These are phyloP conservation scores for Xanthia icteritia DNA, from an alignment of 2,888 invertebrate species.

Conservation along the genomic window DNA sequence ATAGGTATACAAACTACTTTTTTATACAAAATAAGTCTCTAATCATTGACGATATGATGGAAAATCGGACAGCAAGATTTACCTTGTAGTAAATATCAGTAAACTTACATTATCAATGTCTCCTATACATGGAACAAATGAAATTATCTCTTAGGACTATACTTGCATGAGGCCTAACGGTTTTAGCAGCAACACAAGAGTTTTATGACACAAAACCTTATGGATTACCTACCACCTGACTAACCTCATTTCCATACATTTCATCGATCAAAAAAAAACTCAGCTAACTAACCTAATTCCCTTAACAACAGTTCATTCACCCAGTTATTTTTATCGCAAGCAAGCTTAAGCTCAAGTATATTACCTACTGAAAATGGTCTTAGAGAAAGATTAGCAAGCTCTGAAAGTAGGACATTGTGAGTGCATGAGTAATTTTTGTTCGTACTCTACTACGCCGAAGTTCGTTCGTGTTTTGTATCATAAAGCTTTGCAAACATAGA, in stretches of 20 bases:
- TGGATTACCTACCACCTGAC: not conserved
- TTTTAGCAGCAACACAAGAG: not conserved
- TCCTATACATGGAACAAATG: not conserved
- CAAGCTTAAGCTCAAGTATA: conserved; percentile 30
- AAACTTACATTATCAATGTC: not conserved
- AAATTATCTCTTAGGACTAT: not conserved
- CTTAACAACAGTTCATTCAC: conserved; percentile 40
- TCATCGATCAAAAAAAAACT: conserved; percentile 21
- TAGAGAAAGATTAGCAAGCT: conserved; percentile 48
- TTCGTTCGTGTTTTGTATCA: conserved; percentile 47
- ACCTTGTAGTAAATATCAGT: not conserved
- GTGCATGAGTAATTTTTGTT: conserved; percentile 60
- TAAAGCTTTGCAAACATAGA: conserved; percentile 30
- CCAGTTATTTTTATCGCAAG: conserved; percentile 14
- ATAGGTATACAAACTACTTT: no score
- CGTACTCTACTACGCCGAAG: conserved; percentile 45
- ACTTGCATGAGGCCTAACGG: not conserved
- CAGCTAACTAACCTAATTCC: conserved; percentile 12
- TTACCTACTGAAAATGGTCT: conserved; percentile 42
- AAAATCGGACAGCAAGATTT: not conserved
- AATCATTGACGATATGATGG: not conserved
- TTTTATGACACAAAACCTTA: not conserved
- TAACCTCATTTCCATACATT: conserved; percentile 14
- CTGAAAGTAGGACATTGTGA: conserved; percentile 54
- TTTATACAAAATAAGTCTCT: not conserved